These are phyloP conservation scores for Vicugna pacos DNA, from an alignment of 2,113 vertebrate genomes.

Conservation along the genomic window DNA sequence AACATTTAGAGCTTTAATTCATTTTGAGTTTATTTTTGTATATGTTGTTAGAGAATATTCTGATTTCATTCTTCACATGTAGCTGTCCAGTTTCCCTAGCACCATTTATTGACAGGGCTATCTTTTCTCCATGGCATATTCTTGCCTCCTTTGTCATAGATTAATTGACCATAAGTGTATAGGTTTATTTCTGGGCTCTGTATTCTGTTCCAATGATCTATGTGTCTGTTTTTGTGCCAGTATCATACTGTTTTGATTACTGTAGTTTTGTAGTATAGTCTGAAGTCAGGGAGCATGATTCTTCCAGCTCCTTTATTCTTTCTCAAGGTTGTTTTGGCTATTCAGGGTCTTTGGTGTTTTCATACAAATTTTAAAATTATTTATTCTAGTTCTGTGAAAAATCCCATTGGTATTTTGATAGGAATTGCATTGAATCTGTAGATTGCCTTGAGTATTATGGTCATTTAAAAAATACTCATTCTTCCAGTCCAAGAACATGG, in stretches of 20 bases:
- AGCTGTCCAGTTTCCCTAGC: background rate
- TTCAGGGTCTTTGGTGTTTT: background rate
- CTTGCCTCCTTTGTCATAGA: background rate
- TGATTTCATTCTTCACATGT: background rate
- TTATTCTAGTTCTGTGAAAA: background rate
- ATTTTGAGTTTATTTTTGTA: background rate
- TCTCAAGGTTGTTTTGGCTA: background rate
- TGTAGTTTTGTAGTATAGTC: background rate
- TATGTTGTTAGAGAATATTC: background rate
- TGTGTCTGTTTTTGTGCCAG: background rate
- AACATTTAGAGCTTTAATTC: background rate
- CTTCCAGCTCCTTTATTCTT: background rate
- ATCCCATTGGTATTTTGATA: background rate
- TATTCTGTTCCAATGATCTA: background rate
- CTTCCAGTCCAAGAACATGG: background rate
- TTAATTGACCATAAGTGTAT: background rate
- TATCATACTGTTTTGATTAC: background rate
- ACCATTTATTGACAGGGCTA: background rate
- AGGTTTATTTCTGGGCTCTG: background rate
- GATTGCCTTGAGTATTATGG: background rate
- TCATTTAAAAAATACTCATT: background rate
- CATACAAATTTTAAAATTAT: background rate
- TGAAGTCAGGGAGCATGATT: background rate
- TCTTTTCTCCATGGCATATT: background rate
- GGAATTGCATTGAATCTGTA: background rate